Evolutionary conservation across 2,888 invertebrate species (phyloP).

Genomic region (Clusia tigrina): DNA sequence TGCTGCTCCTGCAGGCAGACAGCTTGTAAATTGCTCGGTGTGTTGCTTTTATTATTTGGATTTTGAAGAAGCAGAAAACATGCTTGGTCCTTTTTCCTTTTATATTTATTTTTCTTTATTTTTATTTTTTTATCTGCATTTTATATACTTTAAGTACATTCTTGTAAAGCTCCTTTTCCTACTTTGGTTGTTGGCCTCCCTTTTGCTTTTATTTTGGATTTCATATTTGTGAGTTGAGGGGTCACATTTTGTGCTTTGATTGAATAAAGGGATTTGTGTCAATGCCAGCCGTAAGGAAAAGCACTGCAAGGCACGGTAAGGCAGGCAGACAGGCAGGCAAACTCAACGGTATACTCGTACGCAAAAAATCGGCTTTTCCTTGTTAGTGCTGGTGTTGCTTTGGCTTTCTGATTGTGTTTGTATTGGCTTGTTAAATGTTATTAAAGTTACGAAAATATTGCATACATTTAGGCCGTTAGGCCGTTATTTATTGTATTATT

Average conservation of each 20-base stretch:
- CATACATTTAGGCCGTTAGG: not conserved
- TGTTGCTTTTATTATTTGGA: not conserved
- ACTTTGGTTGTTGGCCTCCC: not conserved
- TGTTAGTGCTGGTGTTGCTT: not conserved
- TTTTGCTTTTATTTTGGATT: not conserved
- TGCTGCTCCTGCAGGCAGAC: not conserved
- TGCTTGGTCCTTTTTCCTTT: not conserved
- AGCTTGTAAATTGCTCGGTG: not conserved
- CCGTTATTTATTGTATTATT: no score
- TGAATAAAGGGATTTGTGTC: conserved; percentile 6
- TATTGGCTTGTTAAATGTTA: not conserved
- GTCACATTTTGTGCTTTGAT: not conserved
- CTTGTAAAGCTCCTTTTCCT: not conserved
- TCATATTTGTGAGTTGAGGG: not conserved
- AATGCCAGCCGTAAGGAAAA: not conserved
- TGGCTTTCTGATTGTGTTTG: not conserved
- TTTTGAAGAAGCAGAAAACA: not conserved
- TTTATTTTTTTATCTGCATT: no score
- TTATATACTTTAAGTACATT: not conserved
- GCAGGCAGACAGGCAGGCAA: not conserved
- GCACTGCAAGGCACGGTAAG: no score
- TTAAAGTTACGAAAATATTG: not conserved
- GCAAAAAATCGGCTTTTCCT: no score
- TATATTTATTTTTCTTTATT: no score
- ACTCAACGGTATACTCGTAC: not conserved